These are phyloP conservation scores for Lamellibrachia luymesi DNA, from an alignment of 1,140 invertebrate genomes.

Conservation along the genomic window DNA sequence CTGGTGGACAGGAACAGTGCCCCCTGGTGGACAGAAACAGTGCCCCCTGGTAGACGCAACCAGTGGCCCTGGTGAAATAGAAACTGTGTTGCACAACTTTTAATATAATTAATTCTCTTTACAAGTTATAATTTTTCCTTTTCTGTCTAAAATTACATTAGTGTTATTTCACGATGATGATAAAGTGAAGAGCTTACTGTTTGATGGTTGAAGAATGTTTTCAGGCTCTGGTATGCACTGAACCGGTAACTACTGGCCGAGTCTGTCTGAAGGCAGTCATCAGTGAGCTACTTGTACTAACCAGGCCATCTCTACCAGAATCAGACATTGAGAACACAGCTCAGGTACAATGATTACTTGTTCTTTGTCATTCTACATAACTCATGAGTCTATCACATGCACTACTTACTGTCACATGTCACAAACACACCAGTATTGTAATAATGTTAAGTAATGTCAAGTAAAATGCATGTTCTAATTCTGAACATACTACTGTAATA, in stretches of 20 bases:
- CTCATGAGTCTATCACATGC: too few relatives aligned
- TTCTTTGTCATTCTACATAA: background rate
- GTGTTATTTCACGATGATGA: background rate
- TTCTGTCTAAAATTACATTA: background rate
- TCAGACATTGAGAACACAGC: conserved; percentile 16
- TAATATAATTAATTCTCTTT: background rate
- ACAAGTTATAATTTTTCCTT: background rate
- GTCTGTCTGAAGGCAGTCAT: conserved; percentile 67
- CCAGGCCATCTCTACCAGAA: conserved; percentile 29
- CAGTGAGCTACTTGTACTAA: conserved; percentile 61
- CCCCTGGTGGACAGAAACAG: background rate
- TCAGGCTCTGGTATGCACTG: conserved; percentile 72
- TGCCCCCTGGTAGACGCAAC: background rate
- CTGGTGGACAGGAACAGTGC: background rate
- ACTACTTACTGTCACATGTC: background rate
- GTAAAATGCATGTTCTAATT: too few relatives aligned
- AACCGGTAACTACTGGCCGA: conserved; percentile 59
- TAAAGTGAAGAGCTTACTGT: too few relatives aligned
- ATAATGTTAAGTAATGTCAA: background rate
- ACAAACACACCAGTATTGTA: background rate
- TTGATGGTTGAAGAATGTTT: conserved; percentile 19
- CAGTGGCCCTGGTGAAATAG: background rate
- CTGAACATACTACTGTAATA: too few relatives aligned
- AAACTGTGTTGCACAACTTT: background rate
- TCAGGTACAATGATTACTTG: conserved; percentile 12